These are phyloP conservation scores for Zaprionus camerounensis DNA, from an alignment of 1,140 invertebrate species.

Conservation along the genomic window DNA sequence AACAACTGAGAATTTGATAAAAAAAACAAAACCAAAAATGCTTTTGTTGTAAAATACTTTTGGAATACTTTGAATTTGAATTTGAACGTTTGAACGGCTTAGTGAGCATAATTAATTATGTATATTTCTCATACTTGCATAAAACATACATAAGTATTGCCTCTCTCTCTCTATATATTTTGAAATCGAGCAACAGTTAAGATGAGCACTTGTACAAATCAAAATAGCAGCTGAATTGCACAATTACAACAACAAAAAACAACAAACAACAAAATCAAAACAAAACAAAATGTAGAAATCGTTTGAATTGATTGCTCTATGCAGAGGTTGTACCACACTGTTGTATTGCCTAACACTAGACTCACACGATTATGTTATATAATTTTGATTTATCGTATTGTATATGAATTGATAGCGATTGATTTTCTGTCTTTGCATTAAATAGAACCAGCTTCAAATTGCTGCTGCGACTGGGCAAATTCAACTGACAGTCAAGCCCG, in stretches of 20 bases:
- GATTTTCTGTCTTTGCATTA: conserved; percentile 34
- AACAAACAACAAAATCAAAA: conserved; percentile 43
- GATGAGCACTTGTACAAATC: conserved; percentile 77
- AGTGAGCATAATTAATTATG: conserved; percentile 61
- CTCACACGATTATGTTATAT: conserved; percentile 45
- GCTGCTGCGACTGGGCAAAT: conserved; percentile 7
- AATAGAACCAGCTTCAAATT: conserved; percentile 19
- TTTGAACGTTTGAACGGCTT: conserved; percentile 73
- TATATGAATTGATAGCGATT: conserved; percentile 39
- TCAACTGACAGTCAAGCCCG: not conserved
- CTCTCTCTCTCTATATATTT: conserved; percentile 22
- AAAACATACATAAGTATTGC: conserved; percentile 37
- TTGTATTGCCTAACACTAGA: conserved; percentile 78
- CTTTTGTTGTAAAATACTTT: conserved; percentile 71
- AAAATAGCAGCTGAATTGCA: conserved; percentile 75
- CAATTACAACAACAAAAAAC: conserved; percentile 21
- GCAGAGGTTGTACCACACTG: conserved; percentile 74
- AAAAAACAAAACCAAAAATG: conserved; percentile 49
- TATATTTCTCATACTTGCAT: conserved; percentile 49
- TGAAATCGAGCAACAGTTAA: conserved; percentile 65
- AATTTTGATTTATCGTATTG: conserved; percentile 18
- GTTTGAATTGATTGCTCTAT: conserved; percentile 74
- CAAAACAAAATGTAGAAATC: conserved; percentile 65
- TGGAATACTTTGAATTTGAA: conserved; percentile 64
- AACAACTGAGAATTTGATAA: conserved; percentile 50